Evolutionary conservation across 2,113 vertebrate species (phyloP), one percentile per base, ranked within the genome.

Genomic region (Anser brachyrhynchus): DNA sequence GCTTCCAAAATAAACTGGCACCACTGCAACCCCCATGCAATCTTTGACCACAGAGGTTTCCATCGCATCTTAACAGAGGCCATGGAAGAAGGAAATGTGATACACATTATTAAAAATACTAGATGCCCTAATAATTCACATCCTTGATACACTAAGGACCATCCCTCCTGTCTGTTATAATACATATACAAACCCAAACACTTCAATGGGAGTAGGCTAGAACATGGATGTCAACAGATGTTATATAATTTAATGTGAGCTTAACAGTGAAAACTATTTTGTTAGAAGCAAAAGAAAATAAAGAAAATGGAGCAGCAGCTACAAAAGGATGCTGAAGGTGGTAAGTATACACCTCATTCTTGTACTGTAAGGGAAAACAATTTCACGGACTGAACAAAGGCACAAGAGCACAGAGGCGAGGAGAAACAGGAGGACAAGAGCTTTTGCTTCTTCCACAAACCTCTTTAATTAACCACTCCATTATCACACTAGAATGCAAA

Each of bases 391-490:
- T 79, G 62, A 91, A 85, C 29, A 71, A 88, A 77, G 29, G 31
- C 37, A 35, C n/a, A 57, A 70, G 76, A 72, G 28, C 33, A 72
- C 29, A 84, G 39, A 71, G 7, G 9, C 39, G 51, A 75, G 12
- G 39, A 92, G 12, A 84, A 84, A 71, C 7, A 72, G 39, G 11
- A 93, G 39, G 33, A 84, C 39, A 33, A 72, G 49, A 81, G 28
- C 33, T 79, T 84, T 29, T 49, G 8, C 39, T 86, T 72, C 65
- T 79, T 84, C 78, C 25, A 9, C 65, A 65, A 54, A 80, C 15
- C 44, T 87, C 22, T 84, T 93, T 91, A 80, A 93, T 76, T 74
- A 92, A 69, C 52, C 65, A 76, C 70, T 82, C 57, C 37, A n/a
- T 82, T 91, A 91, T 73, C 83, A 92, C n/a, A 28, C 44, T 39